phyloP scores from a whole-genome alignment of 2,797 vertebrate genomes.

The Apogon talboti region DNA sequence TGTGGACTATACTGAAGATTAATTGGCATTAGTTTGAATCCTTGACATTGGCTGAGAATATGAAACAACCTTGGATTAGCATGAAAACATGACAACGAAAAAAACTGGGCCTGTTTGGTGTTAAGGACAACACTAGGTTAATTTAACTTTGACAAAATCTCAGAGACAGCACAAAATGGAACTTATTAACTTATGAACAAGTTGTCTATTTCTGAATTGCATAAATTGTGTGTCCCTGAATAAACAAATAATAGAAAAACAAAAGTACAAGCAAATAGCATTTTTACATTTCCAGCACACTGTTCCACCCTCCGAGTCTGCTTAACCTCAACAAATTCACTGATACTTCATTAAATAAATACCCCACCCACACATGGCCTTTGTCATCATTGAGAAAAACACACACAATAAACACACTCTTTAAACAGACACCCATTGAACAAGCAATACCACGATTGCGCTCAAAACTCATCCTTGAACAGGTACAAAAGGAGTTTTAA shows the following conservation, averaged over 20 bases:
- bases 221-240: conserved; percentile 38
- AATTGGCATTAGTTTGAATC: conserved; percentile 36
- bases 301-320: conserved; percentile 21
- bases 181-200: conserved; percentile 26
- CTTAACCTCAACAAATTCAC: conserved; percentile 30
- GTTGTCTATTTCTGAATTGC: conserved; percentile 19
- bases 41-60: conserved; percentile 19
- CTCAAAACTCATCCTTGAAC: conserved; percentile 33
- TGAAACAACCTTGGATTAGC: conserved; percentile 7
- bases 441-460: conserved; percentile 43
- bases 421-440: conserved; percentile 43
- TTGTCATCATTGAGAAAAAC: conserved; percentile 45
- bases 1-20: conserved; percentile 41
- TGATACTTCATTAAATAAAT: conserved; percentile 79
- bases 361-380: conserved; percentile 64
- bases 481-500: conserved; percentile 39
- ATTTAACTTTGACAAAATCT: conserved; percentile 32
- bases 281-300: conserved; percentile 43
- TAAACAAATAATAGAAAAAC: conserved; percentile 33
- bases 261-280: conserved; percentile 23
- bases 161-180: conserved; percentile 32
- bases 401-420: conserved; percentile 53
- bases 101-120: conserved; percentile 17
- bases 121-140: conserved; percentile 17
- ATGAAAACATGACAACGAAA: conserved; percentile 20